Base-by-base conservation (phyloP, 2,797 vertebrate species). In the Betta splendens region DNA sequence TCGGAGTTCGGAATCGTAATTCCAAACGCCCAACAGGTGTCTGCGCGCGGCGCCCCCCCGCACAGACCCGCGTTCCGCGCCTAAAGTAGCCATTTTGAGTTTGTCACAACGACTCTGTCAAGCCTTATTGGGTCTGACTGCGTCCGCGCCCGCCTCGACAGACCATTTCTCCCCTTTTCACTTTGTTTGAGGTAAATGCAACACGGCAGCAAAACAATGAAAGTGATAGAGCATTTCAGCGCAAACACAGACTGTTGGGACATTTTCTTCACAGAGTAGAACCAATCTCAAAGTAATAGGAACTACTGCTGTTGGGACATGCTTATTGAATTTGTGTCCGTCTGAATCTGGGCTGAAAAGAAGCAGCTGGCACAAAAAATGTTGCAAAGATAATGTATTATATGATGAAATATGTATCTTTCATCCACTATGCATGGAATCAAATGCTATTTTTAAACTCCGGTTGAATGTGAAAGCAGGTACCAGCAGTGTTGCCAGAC, bases 191-290 rank as follows among this genome's bases (percentile, higher is more conserved):
- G 55, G 75, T 79, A 79, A 81, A 85, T 77, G 77, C 64, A 80
- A 79, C 84, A 78, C 64, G 77, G 78, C 84, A 73, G 74, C 46
- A 81, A 77, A 79, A 77, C 78, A 86, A 75, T 85, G 74, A 75
- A 78, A 80, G 61, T 75, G 78, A 77, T 75, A 67, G 55, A 72
- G 67, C 66, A 32, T 79, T 76, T 72, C 59, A 57, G 29, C 51
- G 60, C 60, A 59, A 77, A 79, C 60, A 79, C 49, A 17, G 44
- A 28, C 73, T 72, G 13, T 20, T 18, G 59, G 70, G 73, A 78
- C 42, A 44, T 60, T 77, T 73, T 78, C 60, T 65, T 58, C 62
- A 61, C 59, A 31, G 46, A 59, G 54, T 10, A 40, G 56, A 74
- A 52, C 46, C 65, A 49, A 28, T 79, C 69, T 64, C 29, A 58